Evolutionary conservation across 2,797 vertebrate genomes (phyloP).

Genomic region (Manis javanica): DNA sequence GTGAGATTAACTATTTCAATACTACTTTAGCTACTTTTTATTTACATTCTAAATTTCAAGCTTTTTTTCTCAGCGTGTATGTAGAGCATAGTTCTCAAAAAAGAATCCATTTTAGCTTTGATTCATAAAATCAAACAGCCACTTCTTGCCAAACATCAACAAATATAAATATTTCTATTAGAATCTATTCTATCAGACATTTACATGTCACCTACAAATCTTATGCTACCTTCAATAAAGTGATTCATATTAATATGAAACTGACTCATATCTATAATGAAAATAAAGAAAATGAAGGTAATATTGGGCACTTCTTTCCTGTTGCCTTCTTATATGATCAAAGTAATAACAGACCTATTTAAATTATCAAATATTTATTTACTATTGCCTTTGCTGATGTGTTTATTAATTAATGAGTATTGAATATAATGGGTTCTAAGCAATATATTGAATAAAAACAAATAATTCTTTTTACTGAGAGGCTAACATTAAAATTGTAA

Average conservation of each 20-base stretch:
- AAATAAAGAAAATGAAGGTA: background rate
- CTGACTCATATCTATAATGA: background rate
- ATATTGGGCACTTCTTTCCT: background rate
- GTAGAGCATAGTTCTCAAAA: background rate
- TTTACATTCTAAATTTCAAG: constrained; percentile 8
- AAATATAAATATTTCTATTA: constrained; percentile 35
- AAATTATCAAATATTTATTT: background rate
- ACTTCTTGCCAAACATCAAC: constrained; percentile 37
- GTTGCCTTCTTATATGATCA: background rate
- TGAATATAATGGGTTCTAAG: background rate
- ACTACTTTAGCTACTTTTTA: background rate
- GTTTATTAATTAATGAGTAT: background rate
- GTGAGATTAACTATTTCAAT: background rate
- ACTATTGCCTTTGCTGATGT: background rate
- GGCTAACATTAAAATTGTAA: background rate
- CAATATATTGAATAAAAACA: background rate
- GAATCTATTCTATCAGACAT: background rate
- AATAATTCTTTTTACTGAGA: background rate
- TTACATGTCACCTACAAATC: background rate
- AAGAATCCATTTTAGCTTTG: background rate
- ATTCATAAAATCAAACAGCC: background rate
- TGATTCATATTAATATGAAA: constrained; percentile 9
- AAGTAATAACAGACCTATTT: background rate
- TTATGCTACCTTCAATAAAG: background rate
- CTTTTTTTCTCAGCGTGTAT: background rate